Base-by-base conservation (phyloP, 2,888 invertebrate species). In the Sthenelais limicola region DNA sequence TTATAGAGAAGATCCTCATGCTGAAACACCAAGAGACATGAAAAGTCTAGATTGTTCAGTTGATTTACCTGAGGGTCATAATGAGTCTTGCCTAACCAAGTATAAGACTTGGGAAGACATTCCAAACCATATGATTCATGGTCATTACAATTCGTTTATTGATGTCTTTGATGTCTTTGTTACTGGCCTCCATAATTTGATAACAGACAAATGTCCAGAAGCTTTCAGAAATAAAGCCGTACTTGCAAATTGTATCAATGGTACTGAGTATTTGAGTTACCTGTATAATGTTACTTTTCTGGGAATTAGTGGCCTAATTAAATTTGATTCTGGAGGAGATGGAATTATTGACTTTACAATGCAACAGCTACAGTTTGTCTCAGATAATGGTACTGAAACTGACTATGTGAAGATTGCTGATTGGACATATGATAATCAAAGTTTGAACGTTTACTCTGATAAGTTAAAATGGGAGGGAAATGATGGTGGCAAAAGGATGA, bases 81-180 rank as follows among this genome's bases (percentile, higher is more conserved):
- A 33, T 26, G 48, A 15, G 26, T 33, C 24, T n/a, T 68, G 68
- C 21, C 28, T 18, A n/a, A n/a, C n/a, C 24, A 48, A 21, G 5
- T 68, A 51, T 32, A 35, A 49, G 32, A 48, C 18, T n/a, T 32
- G 49, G 26, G 24, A 21, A 21, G 51, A 68, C n/a, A 21, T 56
- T 18, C 54, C 54, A n/a, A 35, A 32, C 3, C 38, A 33, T 30
- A 32, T n/a, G 5, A 38, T 33, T 24, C 35, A 30, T 26, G 24
- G 21, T 5, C 28, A 35, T 18, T 24, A 51, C 12, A 12, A 9
- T 3, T 3, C 9, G 3, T 30, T 75, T 15, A 79, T 81, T n/a
- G 82, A 83, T 66, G 78, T 78, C 32, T 80, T 83, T 0, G 78
- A 80, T 68, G 80, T 78, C 0, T 77, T 80, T 48, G 81, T 81